A percentile compares a stretch with the other conserved stretches of the same genome.
These are phyloP conservation scores for Meta bourneti DNA, from an alignment of 2,888 invertebrate genomes.

Conservation along the genomic window DNA sequence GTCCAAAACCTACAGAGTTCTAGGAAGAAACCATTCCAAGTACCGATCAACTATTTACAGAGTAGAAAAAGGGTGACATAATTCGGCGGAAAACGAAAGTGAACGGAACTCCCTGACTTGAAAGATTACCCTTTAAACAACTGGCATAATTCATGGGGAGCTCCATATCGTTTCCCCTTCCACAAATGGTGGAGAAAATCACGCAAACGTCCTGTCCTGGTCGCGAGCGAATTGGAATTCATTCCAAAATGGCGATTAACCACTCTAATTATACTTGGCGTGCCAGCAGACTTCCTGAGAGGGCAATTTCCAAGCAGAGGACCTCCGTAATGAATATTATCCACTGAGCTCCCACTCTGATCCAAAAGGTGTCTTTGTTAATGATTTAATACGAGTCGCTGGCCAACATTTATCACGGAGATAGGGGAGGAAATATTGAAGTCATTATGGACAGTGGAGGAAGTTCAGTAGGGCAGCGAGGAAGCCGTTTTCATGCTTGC, in stretches of 20 bases:
- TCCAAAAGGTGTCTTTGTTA: constrained; percentile 70
- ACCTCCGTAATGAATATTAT: constrained; percentile 52
- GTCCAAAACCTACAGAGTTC: no score
- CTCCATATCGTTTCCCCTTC: neutral
- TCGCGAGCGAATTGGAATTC: no score
- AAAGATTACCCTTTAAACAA: no score
- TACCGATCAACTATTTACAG: no score
- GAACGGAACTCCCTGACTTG: no score
- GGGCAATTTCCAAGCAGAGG: constrained; percentile 27
- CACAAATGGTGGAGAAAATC: neutral
- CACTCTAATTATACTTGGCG: constrained; percentile 56
- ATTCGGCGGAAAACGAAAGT: no score
- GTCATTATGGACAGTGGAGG: constrained; percentile 19
- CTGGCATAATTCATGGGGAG: neutral
- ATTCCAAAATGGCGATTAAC: constrained; percentile 44
- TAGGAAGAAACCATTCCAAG: no score
- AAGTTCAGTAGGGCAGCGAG: neutral
- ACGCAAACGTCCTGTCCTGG: no score
- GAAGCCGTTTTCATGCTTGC: no score
- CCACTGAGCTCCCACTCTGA: neutral
- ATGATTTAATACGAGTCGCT: constrained; percentile 59
- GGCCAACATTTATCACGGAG: constrained; percentile 55
- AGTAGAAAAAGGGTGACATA: no score
- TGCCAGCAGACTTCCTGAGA: constrained; percentile 54
- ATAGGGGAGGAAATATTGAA: constrained; percentile 38